Evolutionary conservation across 1,140 invertebrate genomes (phyloP), one percentile per base, ranked within the genome.

Genomic region (Zaprionus inermis): DNA sequence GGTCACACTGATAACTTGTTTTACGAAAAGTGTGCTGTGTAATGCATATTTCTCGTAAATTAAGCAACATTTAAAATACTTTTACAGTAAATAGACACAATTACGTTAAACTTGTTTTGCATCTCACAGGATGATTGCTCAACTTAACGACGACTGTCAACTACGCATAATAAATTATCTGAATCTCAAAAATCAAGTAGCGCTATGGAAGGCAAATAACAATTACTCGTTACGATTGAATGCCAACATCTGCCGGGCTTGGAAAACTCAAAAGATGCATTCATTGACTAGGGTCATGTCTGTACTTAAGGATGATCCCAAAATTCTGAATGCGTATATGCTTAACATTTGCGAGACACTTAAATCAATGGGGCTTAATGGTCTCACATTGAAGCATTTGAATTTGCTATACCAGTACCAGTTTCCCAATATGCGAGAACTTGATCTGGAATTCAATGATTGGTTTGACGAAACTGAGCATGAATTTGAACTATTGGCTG

Each of bases 211-310:
- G 2, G 30, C 30, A 5, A 32, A 2, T 32, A 32, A 3, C 2
- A 6, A 28, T 28, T 5, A 10, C 5, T 32, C 30, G 5, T 5
- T 9, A 32, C 30, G 30, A 5, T 32, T 4, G 4, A 32, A 32
- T 28, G 3, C 6, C 3, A 71, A 71, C 36, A 22, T 71, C 9
- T n/a, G 9, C 16, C 49, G 36, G 20, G 12, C 3, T 22, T 72
- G 69, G 69, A 41, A 65, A 38, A 52, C 12, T 18, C 22, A 52
- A n/a, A 5, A 3, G 11, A 12, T 12, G 3, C 52, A 28, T 14
- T 11, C 1, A 0, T 14, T 72, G 14, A 2, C 30, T 12, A 2
- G 2, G 0, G 5, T 16, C 0, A 3, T 2, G 0, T 30, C 30
- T 4, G 3, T 18, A 1, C 20, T 56, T 11, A n/a, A 56, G 0